Base-by-base conservation (phyloP, 2,113 vertebrate genomes). In the Nestor notabilis region DNA sequence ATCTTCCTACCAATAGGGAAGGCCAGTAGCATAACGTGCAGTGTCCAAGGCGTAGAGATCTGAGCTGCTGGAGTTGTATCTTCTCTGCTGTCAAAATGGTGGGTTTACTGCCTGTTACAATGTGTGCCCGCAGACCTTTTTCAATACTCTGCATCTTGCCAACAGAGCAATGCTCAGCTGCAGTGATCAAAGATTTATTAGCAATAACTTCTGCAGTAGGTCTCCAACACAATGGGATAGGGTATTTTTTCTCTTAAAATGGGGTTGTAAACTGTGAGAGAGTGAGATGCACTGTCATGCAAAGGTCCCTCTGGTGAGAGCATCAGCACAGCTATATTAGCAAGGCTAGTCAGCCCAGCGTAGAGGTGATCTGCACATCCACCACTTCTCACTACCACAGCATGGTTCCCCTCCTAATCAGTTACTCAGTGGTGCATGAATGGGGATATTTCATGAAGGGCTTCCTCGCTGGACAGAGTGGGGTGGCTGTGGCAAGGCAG, bases 1-100 rank as follows among this genome's bases (percentile, higher is more conserved):
- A 1, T 68, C n/a, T 86, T 29, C 52, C 5, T 7, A 18, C 25
- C 86, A 58, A 33, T 37, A 47, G 64, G 76, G 72, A 43, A n/a
- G 33, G 43, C 43, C 52, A 56, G 37, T 58, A 64, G 68, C 8
- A 1, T n/a, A 23, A 39, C 0, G 0, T 43, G 64, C 5, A 1
- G 7, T 41, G 35, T 87, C 50, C 8, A 1, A n/a, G 46, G 58
- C 10, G 1, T 5, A 58, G 64, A n/a, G 60, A 28, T 83, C 61
- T 33, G 58, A 66, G 25, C 81, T 87, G 63, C 49, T 2, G 2
- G 5, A 29, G 41, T 27, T 64, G 53, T 61, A 60, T 53, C 71
- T 35, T 46, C 41, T 69, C n/a, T 39, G 23, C 83, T 88, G 63
- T 88, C 63, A 58, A 52, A 39, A 43, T 41, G 55, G 76, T 43